phyloP scores from a whole-genome alignment of 2,797 vertebrate genomes.

The Semotilus atromaculatus region DNA sequence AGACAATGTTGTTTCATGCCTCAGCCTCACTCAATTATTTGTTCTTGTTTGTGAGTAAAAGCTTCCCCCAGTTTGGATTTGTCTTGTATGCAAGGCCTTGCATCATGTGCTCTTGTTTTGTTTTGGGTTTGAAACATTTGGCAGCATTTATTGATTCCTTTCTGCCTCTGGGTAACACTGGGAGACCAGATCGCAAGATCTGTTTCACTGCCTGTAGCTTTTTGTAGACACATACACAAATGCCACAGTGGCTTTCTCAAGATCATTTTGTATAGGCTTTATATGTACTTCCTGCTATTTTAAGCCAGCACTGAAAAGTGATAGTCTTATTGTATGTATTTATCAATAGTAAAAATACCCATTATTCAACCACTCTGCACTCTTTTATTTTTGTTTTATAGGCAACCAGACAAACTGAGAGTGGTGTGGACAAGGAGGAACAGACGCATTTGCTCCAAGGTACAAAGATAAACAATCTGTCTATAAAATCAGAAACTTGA shows the following conservation, averaged over 20 bases:
- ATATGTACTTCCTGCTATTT: not conserved
- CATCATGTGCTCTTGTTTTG: conserved; percentile 33
- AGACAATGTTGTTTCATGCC: not conserved
- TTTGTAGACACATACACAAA: conserved; percentile 12
- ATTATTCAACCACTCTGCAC: conserved; percentile 2
- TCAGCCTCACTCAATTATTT: not conserved
- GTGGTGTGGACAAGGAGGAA: conserved; percentile 93
- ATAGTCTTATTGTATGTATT: not conserved
- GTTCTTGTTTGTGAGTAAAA: not conserved
- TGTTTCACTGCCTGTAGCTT: not conserved
- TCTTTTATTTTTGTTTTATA: conserved; percentile 60
- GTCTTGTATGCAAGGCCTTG: conserved; percentile 10
- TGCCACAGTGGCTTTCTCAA: not conserved
- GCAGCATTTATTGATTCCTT: conserved; percentile 41
- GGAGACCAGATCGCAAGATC: conserved; percentile 27
- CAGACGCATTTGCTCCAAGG: conserved; percentile 91
- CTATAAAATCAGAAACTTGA: not conserved
- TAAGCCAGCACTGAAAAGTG: not conserved
- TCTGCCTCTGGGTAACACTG: conserved; percentile 22
- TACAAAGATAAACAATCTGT: conserved; percentile 57
- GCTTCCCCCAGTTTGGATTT: not conserved
- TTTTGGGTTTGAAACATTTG: conserved; percentile 26
- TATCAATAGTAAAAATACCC: conserved; percentile 3
- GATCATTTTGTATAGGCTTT: not conserved
- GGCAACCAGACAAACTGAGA: conserved; percentile 93